Base-by-base conservation (phyloP, 2,113 vertebrate species). In the Nettapus auritus region DNA sequence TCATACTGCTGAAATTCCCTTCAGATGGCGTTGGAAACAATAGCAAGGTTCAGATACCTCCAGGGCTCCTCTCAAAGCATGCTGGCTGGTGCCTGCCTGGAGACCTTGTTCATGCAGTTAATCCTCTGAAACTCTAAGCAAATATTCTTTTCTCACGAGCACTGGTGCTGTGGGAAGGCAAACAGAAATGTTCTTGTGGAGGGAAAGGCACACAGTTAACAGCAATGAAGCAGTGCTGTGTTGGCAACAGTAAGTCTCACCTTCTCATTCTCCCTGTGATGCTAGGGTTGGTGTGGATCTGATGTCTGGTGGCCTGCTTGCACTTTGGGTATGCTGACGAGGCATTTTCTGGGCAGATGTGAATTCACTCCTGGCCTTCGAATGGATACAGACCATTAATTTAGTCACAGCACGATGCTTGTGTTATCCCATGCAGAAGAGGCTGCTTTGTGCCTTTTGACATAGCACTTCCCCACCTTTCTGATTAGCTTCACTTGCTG, bases 221-320 rank as follows among this genome's bases (percentile, higher is more conserved):
- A 79, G 75, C 34, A 87, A 22, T 85, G 71, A 87, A 71, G 52
- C 34, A 78, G 23, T 0, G 2, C 38, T 60, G 0, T 34, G 8
- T 17, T 87, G 9, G 16, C 29, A 56, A 56, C 44, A 69, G 44
- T 26, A 78, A 59, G 55, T n/a, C 56, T 53, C 57, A 62, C 31
- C n/a, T 64, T 28, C 8, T 84, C 26, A 3, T 11, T 63, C 7
- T 60, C 17, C 23, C 16, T 63, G 6, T 38, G 6, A 20, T 46
- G 55, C 34, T 26, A 46, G 22, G 3, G 9, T 29, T 86, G n/a
- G 56, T 57, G 12, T 38, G 38, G 50, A 36, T 57, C 11, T 1
- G 36, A 10, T 36, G 31, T 21, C 46, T 46, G 0, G n/a, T 36
- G 42, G 14, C 46, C 42, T 2, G 0, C 0, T 1, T 29, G 31